phyloP scores from a whole-genome alignment of 1,140 invertebrate genomes.

The Charaxes varanes region DNA sequence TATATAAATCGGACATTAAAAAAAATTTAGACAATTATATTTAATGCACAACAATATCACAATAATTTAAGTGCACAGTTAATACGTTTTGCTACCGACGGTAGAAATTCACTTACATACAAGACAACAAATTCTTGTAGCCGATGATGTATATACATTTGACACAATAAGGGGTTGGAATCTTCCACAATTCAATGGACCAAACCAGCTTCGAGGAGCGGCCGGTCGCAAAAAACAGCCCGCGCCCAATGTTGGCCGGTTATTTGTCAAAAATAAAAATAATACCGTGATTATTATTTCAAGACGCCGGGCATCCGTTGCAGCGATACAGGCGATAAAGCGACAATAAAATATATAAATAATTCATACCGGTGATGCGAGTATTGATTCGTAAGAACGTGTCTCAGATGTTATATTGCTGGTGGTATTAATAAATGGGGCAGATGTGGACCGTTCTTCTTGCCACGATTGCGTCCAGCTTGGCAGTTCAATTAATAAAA shows the following conservation, averaged over 20 bases:
- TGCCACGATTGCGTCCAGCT: constrained; percentile 36
- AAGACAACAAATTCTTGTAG: too few relatives aligned
- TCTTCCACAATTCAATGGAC: neutral
- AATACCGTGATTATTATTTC: constrained; percentile 66
- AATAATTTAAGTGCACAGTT: too few relatives aligned
- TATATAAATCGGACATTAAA: too few relatives aligned
- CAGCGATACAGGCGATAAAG: constrained; percentile 57
- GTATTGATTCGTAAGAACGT: constrained; percentile 70
- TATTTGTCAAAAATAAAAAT: constrained; percentile 71
- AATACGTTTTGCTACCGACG: too few relatives aligned
- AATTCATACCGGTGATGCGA: constrained; percentile 55
- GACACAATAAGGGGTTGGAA: constrained; percentile 8
- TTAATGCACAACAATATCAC: too few relatives aligned
- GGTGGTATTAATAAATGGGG: constrained; percentile 61
- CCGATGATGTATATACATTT: constrained; percentile 19
- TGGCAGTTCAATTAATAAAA: constrained; percentile 66
- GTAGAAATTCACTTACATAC: too few relatives aligned
- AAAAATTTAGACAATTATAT: too few relatives aligned
- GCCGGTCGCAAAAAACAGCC: constrained; percentile 42
- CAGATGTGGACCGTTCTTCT: constrained; percentile 55
- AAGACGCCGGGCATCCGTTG: constrained; percentile 46
- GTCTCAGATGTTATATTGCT: constrained; percentile 68
- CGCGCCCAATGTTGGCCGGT: constrained; percentile 36
- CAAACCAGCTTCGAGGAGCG: constrained; percentile 5
- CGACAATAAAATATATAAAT: constrained; percentile 70